Evolutionary conservation across 2,113 vertebrate genomes (phyloP).

Genomic region (Porphyrio hochstetteri): DNA sequence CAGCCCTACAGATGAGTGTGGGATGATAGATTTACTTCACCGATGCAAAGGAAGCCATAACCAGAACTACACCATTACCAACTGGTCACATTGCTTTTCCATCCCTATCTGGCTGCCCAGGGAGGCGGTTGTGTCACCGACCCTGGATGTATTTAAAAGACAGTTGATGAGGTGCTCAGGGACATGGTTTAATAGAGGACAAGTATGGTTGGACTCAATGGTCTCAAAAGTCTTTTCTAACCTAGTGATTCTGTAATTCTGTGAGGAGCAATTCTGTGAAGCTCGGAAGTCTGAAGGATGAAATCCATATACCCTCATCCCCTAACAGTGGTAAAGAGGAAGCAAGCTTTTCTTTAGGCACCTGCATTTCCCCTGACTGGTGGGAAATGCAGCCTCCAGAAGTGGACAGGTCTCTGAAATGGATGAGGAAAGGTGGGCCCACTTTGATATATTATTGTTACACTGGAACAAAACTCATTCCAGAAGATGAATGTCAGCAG

Average conservation of each 20-base stretch:
- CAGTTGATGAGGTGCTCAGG: too few relatives aligned
- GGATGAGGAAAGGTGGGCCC: not conserved
- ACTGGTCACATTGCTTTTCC: not conserved
- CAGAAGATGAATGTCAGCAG: not conserved
- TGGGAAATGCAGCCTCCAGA: not conserved
- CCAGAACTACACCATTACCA: not conserved
- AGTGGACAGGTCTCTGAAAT: not conserved
- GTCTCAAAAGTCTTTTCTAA: too few relatives aligned
- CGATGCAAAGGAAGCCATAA: not conserved
- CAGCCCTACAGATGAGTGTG: accelerated
- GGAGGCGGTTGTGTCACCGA: too few relatives aligned
- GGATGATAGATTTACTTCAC: not conserved
- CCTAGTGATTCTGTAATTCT: too few relatives aligned
- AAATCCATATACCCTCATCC: not conserved
- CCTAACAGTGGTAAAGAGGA: not conserved
- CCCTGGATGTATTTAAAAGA: too few relatives aligned
- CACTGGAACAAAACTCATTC: not conserved
- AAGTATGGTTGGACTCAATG: too few relatives aligned
- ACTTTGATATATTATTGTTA: not conserved
- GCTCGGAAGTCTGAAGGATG: not conserved
- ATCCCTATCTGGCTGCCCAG: not conserved
- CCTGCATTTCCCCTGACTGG: not conserved
- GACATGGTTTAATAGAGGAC: too few relatives aligned
- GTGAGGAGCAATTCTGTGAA: not conserved
- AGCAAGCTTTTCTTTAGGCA: not conserved